phyloP scores from a whole-genome alignment of 2,113 vertebrate species.

The Mesocricetus auratus region DNA sequence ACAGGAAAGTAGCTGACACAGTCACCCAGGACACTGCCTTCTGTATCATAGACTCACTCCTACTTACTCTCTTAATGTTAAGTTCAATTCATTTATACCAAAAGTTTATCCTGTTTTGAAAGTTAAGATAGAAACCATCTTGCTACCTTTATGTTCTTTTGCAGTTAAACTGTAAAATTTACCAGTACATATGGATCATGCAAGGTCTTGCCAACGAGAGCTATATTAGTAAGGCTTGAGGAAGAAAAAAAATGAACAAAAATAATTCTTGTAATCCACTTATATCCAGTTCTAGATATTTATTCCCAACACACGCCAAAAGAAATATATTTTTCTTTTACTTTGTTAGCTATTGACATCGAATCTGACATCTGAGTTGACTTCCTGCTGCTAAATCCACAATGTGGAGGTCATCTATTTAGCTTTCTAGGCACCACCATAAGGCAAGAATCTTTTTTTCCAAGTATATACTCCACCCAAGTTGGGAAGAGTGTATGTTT shows the following conservation, averaged over 20 bases:
- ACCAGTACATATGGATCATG: background rate
- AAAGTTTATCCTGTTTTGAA: background rate
- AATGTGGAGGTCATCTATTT: background rate
- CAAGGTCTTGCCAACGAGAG: background rate
- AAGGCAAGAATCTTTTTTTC: background rate
- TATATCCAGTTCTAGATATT: background rate
- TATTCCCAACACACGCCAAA: constrained; percentile 2
- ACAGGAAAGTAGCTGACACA: background rate
- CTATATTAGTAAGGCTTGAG: background rate
- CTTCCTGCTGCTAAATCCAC: background rate
- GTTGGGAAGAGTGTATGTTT: background rate
- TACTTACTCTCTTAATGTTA: background rate
- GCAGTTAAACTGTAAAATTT: constrained; percentile 1
- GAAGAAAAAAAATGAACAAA: background rate
- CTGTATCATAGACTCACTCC: background rate
- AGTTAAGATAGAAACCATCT: background rate
- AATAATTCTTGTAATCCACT: background rate
- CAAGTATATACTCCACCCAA: background rate
- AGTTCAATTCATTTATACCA: background rate
- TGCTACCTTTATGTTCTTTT: background rate
- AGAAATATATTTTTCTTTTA: background rate
- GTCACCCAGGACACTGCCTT: background rate
- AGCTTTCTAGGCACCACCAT: background rate
- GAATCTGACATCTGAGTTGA: background rate
- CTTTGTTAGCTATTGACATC: constrained; percentile 13